Base-by-base conservation (phyloP, 2,113 vertebrate genomes). In the Tenebrosternarchus preto region DNA sequence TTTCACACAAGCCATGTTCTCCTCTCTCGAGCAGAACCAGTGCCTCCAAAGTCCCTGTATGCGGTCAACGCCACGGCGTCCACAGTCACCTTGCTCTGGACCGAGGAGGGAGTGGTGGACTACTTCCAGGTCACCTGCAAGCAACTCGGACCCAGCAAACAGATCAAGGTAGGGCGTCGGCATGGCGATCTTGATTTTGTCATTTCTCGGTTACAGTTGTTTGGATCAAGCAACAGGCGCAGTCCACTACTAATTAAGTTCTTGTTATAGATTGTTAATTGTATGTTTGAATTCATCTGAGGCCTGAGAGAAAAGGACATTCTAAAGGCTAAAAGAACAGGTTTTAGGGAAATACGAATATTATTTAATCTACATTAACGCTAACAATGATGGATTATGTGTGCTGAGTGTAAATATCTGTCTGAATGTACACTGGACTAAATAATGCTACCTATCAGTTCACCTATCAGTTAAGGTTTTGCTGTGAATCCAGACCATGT, bases 51-150 rank as follows among this genome's bases (percentile, higher is more conserved):
- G 80, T 94, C 95, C 0, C 91, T 99, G 72, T 96, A 94, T 57
- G 95, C 96, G 0, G 94, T 99, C 75, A 99, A 98, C 81, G 92
- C 96, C 84, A 98, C 95, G 0, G 95, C 95, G 88, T 95, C 95
- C 0, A 94, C 96, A 0, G 94, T 98, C 81, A 98, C 96, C 5
- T 90, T 99, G 86, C 93, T 99, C 56, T 99, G 97, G 97, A 95
- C 93, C 0, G 96, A 97, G 88, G 96, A 98, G 20, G 97, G 97
- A 22, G 92, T 98, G 3, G 95, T 95, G 5, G 97, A 99, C 89
- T 95, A 95, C 87, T 98, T 95, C 72, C 93, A 96, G 89, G 93
- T 99, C 22, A 80, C 91, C 84, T 99, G 97, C 82, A 93, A 93
- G 75, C 90, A 91, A 73, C 77, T 88, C 82, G 89, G 88, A 17